Base-by-base conservation (phyloP, 2,797 vertebrate species). In the Alca torda region DNA sequence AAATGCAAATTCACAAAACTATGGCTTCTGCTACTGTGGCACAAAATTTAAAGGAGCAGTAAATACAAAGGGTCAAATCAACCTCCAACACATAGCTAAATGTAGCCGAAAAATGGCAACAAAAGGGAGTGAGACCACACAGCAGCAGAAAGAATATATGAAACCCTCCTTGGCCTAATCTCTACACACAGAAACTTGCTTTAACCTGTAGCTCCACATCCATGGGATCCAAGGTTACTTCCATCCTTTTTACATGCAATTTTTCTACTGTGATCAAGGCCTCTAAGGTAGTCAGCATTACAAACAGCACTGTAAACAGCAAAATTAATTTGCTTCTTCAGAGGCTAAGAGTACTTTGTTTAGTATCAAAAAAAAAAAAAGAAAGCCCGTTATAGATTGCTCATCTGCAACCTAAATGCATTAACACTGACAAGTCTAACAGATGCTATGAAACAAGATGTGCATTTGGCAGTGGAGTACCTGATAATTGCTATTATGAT, bases 401-500 rank as follows among this genome's bases (percentile, higher is more conserved):
- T 94, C 67, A 64, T 95, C 67, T 94, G 72, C 86, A 92, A 93
- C 54, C n/a, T 53, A 56, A 93, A 84, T 45, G 88, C 95, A 97
- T 94, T 96, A 93, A 95, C 91, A 90, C 69, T 73, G 82, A 84
- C 45, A 91, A 50, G 56, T 41, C 81, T 75, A 83, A 89, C 4
- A 94, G 84, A 87, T 77, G 90, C 91, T 91, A 59, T 76, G 93
- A 92, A 94, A 81, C 13, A 93, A 96, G 90, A 81, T 37, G 73
- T 89, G 86, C 92, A 87, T 92, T 92, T 78, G 84, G 94, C 87
- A 94, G 84, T 78, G 80, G 35, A 59, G 21, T 96, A 99, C 99
- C 99, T 99, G 98, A 30, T 98, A 98, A 94, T 97, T 95, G 35
- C 60, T 95, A 3, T 91, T 96, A 41, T 98, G 98, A 91, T 99